phyloP scores from a whole-genome alignment of 1,140 invertebrate species.

The Hestina assimilis region DNA sequence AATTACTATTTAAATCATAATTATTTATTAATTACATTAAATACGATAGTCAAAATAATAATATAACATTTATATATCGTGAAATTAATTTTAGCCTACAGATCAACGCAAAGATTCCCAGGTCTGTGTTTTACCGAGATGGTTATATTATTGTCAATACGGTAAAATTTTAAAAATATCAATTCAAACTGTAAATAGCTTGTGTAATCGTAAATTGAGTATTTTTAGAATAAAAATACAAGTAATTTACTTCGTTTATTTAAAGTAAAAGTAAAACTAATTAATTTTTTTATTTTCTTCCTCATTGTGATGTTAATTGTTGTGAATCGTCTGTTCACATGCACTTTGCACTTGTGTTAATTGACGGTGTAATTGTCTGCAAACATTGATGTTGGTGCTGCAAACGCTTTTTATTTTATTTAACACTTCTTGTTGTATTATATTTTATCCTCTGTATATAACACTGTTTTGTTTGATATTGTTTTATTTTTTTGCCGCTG shows the following conservation, averaged over 20 bases:
- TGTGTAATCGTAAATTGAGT: too few species aligned
- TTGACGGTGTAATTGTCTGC: conserved; percentile 61
- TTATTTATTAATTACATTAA: not conserved
- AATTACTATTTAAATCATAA: not conserved
- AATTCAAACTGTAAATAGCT: not conserved
- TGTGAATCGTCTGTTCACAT: conserved; percentile 51
- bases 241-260: too few species aligned
- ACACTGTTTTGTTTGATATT: conserved; percentile 22
- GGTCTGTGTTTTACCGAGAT: conserved; percentile 15
- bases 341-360: conserved; percentile 48
- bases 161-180: not conserved
- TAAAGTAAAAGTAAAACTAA: conserved; percentile 9
- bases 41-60: too few species aligned
- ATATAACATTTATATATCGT: not conserved
- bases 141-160: not conserved
- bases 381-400: conserved; percentile 33
- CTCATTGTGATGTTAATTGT: conserved; percentile 71
- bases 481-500: conserved; percentile 28
- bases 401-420: conserved; percentile 35
- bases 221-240: too few species aligned
- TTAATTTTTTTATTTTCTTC: conserved; percentile 34
- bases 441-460: conserved; percentile 37
- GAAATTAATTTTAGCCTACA: conserved; percentile 23
- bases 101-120: conserved; percentile 26
- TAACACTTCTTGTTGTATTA: conserved; percentile 54